phyloP scores from a whole-genome alignment of 2,797 vertebrate genomes.

The Potorous gilbertii region DNA sequence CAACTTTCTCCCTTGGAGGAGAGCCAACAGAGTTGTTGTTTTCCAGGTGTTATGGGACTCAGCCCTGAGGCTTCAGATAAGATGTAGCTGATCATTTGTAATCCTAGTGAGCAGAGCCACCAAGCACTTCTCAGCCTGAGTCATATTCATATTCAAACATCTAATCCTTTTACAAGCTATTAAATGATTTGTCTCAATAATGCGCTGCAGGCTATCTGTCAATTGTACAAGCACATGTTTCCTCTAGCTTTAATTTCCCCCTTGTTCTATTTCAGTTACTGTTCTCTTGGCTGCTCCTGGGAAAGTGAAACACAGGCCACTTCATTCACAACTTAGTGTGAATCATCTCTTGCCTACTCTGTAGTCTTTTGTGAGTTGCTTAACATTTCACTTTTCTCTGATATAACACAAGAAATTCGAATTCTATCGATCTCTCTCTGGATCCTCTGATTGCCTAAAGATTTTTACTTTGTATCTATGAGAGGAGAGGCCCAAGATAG shows the following conservation, averaged over 20 bases:
- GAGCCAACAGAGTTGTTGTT: neutral
- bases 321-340: neutral
- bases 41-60: neutral
- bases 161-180: neutral
- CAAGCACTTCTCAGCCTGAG: neutral
- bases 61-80: neutral
- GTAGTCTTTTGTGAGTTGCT: neutral
- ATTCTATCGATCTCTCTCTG: neutral
- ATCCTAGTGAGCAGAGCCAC: neutral
- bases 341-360: neutral
- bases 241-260: neutral
- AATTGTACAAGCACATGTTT: neutral
- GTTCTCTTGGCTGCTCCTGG: neutral
- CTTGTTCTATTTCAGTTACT: conserved; percentile 17
- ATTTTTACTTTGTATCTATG: neutral
- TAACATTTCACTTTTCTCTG: neutral
- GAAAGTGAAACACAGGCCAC: neutral
- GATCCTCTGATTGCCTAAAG: neutral
- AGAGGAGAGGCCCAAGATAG: neutral
- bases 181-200: neutral
- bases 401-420: neutral
- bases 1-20: neutral
- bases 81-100: neutral
- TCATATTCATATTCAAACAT: neutral
- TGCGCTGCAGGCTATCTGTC: neutral